Conservation (phyloP, 2,113 vertebrate genomes). For the Albula goreensis region DNA sequence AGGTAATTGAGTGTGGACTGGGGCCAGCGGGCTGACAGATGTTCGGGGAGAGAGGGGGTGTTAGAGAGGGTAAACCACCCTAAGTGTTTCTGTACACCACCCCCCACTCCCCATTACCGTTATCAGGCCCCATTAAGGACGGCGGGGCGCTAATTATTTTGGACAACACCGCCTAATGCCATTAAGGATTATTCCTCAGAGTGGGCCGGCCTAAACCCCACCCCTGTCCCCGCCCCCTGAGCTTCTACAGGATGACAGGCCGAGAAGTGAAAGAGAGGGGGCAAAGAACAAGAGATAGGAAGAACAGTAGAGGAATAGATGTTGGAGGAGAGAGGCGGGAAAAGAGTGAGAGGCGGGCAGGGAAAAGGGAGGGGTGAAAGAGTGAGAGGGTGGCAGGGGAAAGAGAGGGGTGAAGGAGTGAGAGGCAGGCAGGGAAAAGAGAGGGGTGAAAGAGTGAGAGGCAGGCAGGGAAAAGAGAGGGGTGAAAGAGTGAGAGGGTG, state of each 20-base stretch:
- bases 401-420: too few species aligned
- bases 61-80: constrained; percentile 31
- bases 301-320: background rate
- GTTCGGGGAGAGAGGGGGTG: constrained; percentile 17
- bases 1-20: constrained; percentile 19
- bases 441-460: background rate
- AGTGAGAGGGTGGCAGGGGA: background rate
- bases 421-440: too few species aligned
- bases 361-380: background rate
- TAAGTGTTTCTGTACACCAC: constrained; percentile 20
- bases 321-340: background rate
- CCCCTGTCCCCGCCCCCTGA: background rate
- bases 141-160: constrained; percentile 22
- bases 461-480: background rate
- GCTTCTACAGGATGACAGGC: background rate
- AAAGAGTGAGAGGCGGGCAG: background rate
- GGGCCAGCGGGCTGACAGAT: constrained; percentile 16
- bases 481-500: background rate
- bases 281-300: background rate
- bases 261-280: background rate
- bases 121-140: constrained; percentile 32
- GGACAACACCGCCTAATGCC: constrained; percentile 27
- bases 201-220: background rate
- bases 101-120: constrained; percentile 15
- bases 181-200: constrained; percentile 25